Evolutionary conservation across 2,888 invertebrate genomes (phyloP).

Genomic region (Pyrrhosoma nymphula): DNA sequence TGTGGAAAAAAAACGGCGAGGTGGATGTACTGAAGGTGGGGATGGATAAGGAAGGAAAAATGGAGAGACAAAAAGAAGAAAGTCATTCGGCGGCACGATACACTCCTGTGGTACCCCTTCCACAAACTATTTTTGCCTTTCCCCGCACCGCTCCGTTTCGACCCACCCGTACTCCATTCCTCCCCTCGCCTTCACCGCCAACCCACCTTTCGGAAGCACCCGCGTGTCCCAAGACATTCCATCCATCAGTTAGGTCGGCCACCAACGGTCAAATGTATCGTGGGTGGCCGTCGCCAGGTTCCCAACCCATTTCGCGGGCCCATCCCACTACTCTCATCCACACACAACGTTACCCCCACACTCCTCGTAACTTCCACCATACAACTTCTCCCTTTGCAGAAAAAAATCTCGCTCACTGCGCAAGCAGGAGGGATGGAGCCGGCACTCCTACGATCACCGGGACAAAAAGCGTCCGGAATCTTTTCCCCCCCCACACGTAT

Average conservation of each 20-base stretch:
- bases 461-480: slow-evolving; percentile 28
- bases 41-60: not conserved
- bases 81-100: not conserved
- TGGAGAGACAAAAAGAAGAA: not conserved
- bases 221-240: slow-evolving; percentile 65
- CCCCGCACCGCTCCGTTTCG: not conserved
- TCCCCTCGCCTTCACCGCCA: not conserved
- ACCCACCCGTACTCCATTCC: not conserved
- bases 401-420: slow-evolving; percentile 12
- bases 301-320: not conserved
- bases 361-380: not conserved
- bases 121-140: not conserved
- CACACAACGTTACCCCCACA: not conserved
- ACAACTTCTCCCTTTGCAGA: not conserved
- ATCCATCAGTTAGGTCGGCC: slow-evolving; percentile 63
- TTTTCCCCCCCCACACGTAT: not conserved
- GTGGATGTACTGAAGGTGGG: not conserved
- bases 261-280: slow-evolving; percentile 59
- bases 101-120: not conserved
- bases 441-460: not conserved
- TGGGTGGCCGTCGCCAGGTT: slow-evolving; percentile 59
- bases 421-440: slow-evolving; percentile 11
- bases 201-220: slow-evolving; percentile 57
- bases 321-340: not conserved
- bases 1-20: not conserved